Conservation (phyloP, 2,888 invertebrate genomes). For the Acronicta aceris region DNA sequence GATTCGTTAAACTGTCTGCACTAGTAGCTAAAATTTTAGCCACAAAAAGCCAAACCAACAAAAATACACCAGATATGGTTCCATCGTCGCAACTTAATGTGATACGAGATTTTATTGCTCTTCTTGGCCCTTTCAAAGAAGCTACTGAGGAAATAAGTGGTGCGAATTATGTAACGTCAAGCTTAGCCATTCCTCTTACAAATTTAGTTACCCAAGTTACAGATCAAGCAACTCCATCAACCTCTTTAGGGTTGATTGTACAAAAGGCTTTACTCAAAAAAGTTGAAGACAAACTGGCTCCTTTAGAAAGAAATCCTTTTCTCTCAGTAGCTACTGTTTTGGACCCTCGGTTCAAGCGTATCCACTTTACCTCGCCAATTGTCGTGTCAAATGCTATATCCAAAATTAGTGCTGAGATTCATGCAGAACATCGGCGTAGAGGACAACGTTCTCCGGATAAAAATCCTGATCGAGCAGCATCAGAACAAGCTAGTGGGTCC, state of each 20-base stretch:
- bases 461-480: too few species aligned
- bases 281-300: slow-evolving; percentile 34
- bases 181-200: slow-evolving; percentile 27
- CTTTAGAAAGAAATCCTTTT: slow-evolving; percentile 34
- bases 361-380: slow-evolving; percentile 35
- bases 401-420: slow-evolving; percentile 30
- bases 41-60: slow-evolving; percentile 19
- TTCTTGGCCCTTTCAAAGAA: slow-evolving; percentile 49
- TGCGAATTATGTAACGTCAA: slow-evolving; percentile 51
- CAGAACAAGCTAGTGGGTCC: too few species aligned
- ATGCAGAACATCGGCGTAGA: slow-evolving; percentile 24
- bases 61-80: slow-evolving; percentile 54
- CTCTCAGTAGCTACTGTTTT: slow-evolving; percentile 45
- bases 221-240: background rate
- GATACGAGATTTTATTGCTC: slow-evolving; percentile 49
- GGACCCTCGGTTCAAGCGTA: slow-evolving; percentile 53
- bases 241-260: background rate
- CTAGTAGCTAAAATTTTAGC: slow-evolving; percentile 54
- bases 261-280: slow-evolving; percentile 1
- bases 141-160: slow-evolving; percentile 59
- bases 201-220: background rate
- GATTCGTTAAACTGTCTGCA: slow-evolving; percentile 54
- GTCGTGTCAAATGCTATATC: slow-evolving; percentile 43
- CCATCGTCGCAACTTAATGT: slow-evolving; percentile 49
- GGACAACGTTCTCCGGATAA: too few species aligned